phyloP scores from a whole-genome alignment of 2,113 vertebrate genomes.

The Parus major region DNA sequence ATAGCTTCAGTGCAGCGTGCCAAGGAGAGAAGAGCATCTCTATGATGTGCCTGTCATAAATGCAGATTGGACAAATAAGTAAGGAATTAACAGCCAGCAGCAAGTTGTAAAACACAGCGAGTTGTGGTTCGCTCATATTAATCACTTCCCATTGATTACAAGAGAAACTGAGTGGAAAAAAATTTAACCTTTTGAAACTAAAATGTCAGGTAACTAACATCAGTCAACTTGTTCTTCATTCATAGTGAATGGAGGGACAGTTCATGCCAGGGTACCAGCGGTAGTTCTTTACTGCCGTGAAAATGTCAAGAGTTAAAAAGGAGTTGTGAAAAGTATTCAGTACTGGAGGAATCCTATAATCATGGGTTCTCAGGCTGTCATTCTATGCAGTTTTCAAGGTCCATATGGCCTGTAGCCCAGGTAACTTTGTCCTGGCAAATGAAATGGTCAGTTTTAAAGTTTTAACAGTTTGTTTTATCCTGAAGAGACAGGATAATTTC shows the following conservation, averaged over 20 bases:
- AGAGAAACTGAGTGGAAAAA: slow-evolving; percentile 36
- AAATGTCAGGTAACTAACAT: slow-evolving; percentile 16
- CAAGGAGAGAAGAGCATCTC: not conserved
- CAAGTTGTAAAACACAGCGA: not conserved
- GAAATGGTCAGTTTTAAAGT: not conserved
- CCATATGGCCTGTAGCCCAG: not conserved
- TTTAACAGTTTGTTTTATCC: not conserved
- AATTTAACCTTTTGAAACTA: slow-evolving; percentile 30
- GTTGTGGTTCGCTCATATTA: not conserved
- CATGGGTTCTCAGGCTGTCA: not conserved
- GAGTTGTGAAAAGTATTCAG: slow-evolving; percentile 1
- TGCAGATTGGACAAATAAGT: not conserved
- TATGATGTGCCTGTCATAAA: slow-evolving; percentile 8
- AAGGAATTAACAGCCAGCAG: not conserved
- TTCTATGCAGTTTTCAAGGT: not conserved
- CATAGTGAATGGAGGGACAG: not conserved
- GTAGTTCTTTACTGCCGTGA: not conserved
- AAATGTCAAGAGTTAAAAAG: slow-evolving; percentile 53
- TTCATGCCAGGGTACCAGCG: not conserved
- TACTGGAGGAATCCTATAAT: not conserved
- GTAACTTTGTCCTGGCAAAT: not conserved
- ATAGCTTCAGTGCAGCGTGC: not conserved
- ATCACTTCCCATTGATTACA: slow-evolving; percentile 4
- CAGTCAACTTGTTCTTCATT: not conserved
- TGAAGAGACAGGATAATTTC: not conserved